These are phyloP conservation scores for Hippoglossus hippoglossus DNA, from an alignment of 2,797 vertebrate genomes.

Conservation along the genomic window DNA sequence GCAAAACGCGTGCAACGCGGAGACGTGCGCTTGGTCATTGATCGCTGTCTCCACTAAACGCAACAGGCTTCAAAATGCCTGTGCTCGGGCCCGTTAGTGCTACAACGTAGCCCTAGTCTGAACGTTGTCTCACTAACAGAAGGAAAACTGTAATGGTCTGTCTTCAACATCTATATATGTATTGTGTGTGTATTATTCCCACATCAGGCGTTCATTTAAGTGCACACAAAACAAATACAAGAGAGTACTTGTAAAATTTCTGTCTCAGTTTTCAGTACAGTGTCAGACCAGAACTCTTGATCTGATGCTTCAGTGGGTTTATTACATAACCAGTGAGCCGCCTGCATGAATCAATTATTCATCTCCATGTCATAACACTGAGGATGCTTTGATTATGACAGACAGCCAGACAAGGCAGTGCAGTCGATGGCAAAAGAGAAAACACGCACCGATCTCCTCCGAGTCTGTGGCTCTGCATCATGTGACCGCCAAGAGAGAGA, in stretches of 20 bases:
- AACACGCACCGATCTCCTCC: slow-evolving; percentile 36
- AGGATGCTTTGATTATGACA: slow-evolving; percentile 77
- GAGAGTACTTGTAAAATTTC: slow-evolving; percentile 20
- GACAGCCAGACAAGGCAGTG: slow-evolving; percentile 61
- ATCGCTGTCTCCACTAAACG: too few species aligned
- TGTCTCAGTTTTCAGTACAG: slow-evolving; percentile 31
- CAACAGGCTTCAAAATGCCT: too few species aligned
- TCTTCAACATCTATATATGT: neutral
- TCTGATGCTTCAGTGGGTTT: slow-evolving; percentile 50
- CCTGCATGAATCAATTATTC: slow-evolving; percentile 77
- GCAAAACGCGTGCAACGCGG: too few species aligned
- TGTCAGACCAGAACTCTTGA: slow-evolving; percentile 32
- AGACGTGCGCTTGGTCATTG: too few species aligned
- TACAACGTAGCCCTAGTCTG: too few species aligned
- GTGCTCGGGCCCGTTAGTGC: too few species aligned
- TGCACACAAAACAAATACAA: slow-evolving; percentile 26
- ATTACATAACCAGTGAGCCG: slow-evolving; percentile 65
- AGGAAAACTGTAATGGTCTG: too few species aligned
- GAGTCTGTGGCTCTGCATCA: slow-evolving; percentile 34
- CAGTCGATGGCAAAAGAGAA: slow-evolving; percentile 43
- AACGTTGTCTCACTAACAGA: too few species aligned
- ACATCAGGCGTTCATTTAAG: neutral
- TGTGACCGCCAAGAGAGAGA: slow-evolving; percentile 42
- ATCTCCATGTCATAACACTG: slow-evolving; percentile 70
- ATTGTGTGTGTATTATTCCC: neutral